phyloP scores from a whole-genome alignment of 2,888 invertebrate genomes.

The Opisthograptis luteolata region DNA sequence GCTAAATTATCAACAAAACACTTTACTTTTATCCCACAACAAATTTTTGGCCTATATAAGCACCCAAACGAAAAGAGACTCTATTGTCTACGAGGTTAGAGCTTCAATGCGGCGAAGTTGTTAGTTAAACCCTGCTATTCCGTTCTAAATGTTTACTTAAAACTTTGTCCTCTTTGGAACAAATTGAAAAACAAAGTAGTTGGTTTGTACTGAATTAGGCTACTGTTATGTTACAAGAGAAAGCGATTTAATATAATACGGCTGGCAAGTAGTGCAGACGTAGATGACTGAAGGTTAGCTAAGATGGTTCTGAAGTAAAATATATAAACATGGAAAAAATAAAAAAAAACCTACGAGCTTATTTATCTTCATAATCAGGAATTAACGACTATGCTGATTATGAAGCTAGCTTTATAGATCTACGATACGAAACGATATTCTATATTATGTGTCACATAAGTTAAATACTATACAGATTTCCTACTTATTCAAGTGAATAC shows the following conservation, averaged over 20 bases:
- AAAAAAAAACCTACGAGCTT: no score
- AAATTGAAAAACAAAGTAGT: slow-evolving; percentile 60
- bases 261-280: background rate
- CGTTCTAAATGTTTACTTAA: slow-evolving; percentile 49
- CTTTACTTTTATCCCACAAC: slow-evolving; percentile 11
- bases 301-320: no score
- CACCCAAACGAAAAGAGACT: slow-evolving; percentile 1
- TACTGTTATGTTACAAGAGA: slow-evolving; percentile 10
- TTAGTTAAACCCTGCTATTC: slow-evolving; percentile 34
- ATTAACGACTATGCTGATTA: no score
- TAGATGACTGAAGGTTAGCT: slow-evolving; percentile 1
- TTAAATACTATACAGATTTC: no score
- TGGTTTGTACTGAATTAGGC: slow-evolving; percentile 32
- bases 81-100: slow-evolving; percentile 11
- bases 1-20: slow-evolving; percentile 17
- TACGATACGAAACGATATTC: no score
- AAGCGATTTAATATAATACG: slow-evolving; percentile 12
- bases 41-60: slow-evolving; percentile 13
- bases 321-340: no score
- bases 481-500: no score
- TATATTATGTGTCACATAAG: no score
- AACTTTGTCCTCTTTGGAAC: slow-evolving; percentile 50
- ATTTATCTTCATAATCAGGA: no score
- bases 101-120: slow-evolving; percentile 16
- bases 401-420: no score